These are phyloP conservation scores for Eudyptes chrysolophus DNA, from an alignment of 2,113 vertebrate genomes.

Conservation along the genomic window DNA sequence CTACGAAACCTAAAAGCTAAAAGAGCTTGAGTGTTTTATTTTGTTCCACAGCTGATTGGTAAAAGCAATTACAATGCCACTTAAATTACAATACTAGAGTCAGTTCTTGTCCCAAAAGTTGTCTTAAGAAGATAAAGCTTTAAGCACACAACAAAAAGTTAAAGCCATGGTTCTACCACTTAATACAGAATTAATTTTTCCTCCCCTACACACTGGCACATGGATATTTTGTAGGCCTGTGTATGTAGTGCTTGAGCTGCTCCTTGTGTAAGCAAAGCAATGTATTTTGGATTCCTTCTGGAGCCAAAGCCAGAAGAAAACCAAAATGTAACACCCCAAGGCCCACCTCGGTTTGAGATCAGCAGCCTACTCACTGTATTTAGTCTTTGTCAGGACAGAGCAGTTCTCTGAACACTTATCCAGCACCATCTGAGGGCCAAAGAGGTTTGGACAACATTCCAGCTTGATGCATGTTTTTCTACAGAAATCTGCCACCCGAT, in stretches of 20 bases:
- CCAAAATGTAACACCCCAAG: neutral
- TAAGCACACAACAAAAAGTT: neutral
- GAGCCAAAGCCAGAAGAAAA: neutral
- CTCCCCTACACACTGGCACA: neutral
- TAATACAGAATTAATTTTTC: neutral
- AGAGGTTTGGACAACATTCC: slow-evolving; percentile 96
- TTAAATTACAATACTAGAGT: neutral
- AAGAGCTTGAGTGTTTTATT: neutral
- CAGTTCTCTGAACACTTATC: slow-evolving; percentile 97
- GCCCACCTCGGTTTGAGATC: neutral
- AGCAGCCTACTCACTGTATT: slow-evolving; percentile 88
- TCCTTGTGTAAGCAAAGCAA: neutral
- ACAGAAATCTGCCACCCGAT: slow-evolving; percentile 94
- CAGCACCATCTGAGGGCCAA: slow-evolving; percentile 94
- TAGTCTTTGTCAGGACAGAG: slow-evolving; percentile 97
- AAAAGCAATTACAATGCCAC: neutral
- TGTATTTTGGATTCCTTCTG: neutral
- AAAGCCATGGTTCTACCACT: neutral
- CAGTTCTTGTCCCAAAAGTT: neutral
- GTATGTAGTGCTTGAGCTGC: neutral
- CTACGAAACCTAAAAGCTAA: neutral
- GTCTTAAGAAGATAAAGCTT: neutral
- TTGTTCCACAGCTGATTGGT: neutral
- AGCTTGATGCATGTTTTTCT: slow-evolving; percentile 94
- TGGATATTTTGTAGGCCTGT: neutral